Conservation (phyloP, 2,797 vertebrate species). For the Helarctos malayanus region DNA sequence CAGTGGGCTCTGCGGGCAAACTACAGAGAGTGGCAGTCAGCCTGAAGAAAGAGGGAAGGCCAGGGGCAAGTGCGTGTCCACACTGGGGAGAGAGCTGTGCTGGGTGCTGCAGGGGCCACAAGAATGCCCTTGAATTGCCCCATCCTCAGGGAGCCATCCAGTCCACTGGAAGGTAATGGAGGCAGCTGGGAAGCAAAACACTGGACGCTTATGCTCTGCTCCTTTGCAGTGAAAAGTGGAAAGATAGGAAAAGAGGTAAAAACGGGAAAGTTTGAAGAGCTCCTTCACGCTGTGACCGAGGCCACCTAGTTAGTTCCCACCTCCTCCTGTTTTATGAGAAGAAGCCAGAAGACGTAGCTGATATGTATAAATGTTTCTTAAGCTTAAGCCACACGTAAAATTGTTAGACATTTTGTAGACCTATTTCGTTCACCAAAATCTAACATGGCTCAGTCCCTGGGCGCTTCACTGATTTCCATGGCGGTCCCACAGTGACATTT, state of each 20-base stretch:
- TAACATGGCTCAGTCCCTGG: not conserved
- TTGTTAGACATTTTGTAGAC: not conserved
- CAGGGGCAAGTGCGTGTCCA: not conserved
- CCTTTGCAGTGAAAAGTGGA: not conserved
- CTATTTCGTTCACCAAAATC: not conserved
- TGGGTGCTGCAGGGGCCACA: not conserved
- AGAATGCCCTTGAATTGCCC: too few species aligned
- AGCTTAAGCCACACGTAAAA: constrained; percentile 31
- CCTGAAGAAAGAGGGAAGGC: not conserved
- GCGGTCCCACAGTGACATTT: not conserved
- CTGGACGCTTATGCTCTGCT: not conserved
- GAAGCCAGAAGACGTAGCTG: not conserved
- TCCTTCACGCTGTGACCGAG: not conserved
- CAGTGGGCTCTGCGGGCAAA: too few species aligned
- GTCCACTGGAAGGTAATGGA: not conserved
- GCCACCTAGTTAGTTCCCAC: not conserved
- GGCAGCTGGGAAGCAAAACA: not conserved
- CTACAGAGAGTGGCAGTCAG: not conserved
- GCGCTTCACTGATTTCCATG: not conserved
- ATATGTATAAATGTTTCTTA: constrained; percentile 19
- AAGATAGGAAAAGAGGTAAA: not conserved
- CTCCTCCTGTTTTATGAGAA: not conserved
- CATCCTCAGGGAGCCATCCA: not conserved
- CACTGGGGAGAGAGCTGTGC: too few species aligned
- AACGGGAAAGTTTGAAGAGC: not conserved